Evolutionary conservation across 1,140 invertebrate species (phyloP), one percentile per base, ranked within the genome.

Genomic region (Papilio helenus): DNA sequence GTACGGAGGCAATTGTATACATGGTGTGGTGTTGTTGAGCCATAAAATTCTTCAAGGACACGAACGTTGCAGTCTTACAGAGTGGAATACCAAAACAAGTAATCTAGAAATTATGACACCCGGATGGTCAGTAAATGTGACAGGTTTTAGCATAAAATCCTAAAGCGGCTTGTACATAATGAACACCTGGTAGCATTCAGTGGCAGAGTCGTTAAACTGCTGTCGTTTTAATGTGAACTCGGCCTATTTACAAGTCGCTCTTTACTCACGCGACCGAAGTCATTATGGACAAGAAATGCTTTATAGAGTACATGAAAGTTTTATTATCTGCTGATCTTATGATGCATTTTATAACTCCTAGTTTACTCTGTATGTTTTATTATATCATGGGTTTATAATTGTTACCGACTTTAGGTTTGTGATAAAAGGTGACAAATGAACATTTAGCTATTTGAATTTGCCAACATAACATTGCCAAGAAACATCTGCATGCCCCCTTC

Each of bases 161-260:
- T 68, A 68, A 68, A 68, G 61, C 61, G 26, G 61, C 26, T 14
- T 68, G 12, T 68, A 68, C 61, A 68, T 68, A 68, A 72, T 39
- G 71, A 42, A 72, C 39, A 72, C 71, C 29, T 72, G 39, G 39
- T 72, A 44, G 71, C 71, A 42, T 44, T 49, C 42, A 46, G 39
- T 74, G 39, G 72, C n/a, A 49, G 44, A 23, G 23, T 74, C 44
- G 72, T 74, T 49, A 74, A 46, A 44, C 42, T 10, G 72, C 20
- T 74, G 39, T 74, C 39, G 14, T 49, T 74, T 74, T 74, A 74
- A 74, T 74, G 44, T 74, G 72, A 18, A 74, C 39, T 49, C 72
- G 72, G 44, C 72, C 72, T 74, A 74, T 74, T 74, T 74, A 74
- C 42, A 74, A 74, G 72, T 74, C 42, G 20, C 44, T 74, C 72